Conservation (phyloP, 2,797 vertebrate species). For the Melanotaenia nigrans region DNA sequence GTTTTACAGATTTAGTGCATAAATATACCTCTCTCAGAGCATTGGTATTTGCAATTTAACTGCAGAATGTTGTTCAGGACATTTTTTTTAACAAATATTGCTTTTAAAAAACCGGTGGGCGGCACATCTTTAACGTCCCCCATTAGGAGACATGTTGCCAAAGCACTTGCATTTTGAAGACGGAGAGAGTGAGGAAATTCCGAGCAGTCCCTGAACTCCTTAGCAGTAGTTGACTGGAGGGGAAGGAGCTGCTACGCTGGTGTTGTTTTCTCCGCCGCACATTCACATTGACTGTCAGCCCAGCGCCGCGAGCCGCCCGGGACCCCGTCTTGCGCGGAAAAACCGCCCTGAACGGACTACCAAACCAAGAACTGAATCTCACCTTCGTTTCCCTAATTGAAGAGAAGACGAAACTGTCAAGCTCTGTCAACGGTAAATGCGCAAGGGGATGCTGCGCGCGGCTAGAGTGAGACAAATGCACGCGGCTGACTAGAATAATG, state of each 20-base stretch:
- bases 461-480: conserved; percentile 36
- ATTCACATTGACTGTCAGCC: conserved; percentile 43
- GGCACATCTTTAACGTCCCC: too few relatives aligned
- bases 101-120: too few relatives aligned
- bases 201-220: conserved; percentile 54
- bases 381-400: conserved; percentile 1
- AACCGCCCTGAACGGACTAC: conserved; percentile 45
- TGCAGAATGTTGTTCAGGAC: too few relatives aligned
- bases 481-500: conserved; percentile 55
- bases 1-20: neutral
- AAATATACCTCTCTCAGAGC: neutral
- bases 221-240: conserved; percentile 62
- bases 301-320: conserved; percentile 40
- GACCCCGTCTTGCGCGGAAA: conserved; percentile 7
- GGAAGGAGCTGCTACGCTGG: conserved; percentile 56
- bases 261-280: conserved; percentile 65
- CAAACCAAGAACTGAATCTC: neutral
- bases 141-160: too few relatives aligned
- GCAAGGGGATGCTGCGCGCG: conserved; percentile 54
- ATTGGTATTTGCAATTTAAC: neutral
- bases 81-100: neutral
- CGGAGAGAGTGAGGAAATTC: neutral
- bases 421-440: conserved; percentile 22
- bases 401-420: neutral
- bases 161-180: neutral